Percentiles rank a stretch among this genome's conserved stretches.
phyloP scores from a whole-genome alignment of 2,888 invertebrate genomes.

The Phorcus lineatus region DNA sequence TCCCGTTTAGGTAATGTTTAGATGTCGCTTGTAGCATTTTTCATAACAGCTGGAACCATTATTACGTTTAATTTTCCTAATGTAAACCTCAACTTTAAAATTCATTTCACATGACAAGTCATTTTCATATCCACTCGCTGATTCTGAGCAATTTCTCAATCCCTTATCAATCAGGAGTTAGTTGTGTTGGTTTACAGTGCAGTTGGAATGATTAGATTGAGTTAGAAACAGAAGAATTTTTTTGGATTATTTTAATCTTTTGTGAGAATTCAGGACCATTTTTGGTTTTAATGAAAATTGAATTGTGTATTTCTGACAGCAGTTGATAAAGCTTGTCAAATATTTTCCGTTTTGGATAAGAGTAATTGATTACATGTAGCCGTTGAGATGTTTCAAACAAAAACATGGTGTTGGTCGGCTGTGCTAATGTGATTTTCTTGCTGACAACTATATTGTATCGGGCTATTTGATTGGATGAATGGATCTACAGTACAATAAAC shows the following conservation, averaged over 20 bases:
- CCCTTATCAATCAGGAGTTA: not conserved
- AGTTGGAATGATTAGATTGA: not conserved
- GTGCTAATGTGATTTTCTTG: not conserved
- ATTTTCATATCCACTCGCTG: slow-evolving; percentile 3
- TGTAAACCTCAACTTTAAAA: not conserved
- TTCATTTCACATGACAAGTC: not conserved
- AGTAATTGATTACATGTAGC: slow-evolving; percentile 9
- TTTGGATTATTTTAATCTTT: slow-evolving; percentile 4
- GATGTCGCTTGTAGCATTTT: not conserved
- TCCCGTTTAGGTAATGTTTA: not conserved
- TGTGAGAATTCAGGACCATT: not conserved
- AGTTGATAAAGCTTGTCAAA: slow-evolving; percentile 22
- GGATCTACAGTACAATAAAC: slow-evolving; percentile 3
- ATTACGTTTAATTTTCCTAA: slow-evolving; percentile 8
- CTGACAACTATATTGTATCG: not conserved
- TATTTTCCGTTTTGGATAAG: not conserved
- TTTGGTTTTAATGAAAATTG: slow-evolving; percentile 3
- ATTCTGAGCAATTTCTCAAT: slow-evolving; percentile 10
- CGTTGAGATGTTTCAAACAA: not conserved
- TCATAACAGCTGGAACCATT: slow-evolving; percentile 3
- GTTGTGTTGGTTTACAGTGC: not conserved
- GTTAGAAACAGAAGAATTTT: slow-evolving; percentile 14
- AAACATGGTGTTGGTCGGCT: not conserved
- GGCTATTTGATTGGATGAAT: slow-evolving; percentile 22
- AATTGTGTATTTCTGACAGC: slow-evolving; percentile 13